phyloP scores from a whole-genome alignment of 2,113 vertebrate species.

The Gasterosteus nipponicus region DNA sequence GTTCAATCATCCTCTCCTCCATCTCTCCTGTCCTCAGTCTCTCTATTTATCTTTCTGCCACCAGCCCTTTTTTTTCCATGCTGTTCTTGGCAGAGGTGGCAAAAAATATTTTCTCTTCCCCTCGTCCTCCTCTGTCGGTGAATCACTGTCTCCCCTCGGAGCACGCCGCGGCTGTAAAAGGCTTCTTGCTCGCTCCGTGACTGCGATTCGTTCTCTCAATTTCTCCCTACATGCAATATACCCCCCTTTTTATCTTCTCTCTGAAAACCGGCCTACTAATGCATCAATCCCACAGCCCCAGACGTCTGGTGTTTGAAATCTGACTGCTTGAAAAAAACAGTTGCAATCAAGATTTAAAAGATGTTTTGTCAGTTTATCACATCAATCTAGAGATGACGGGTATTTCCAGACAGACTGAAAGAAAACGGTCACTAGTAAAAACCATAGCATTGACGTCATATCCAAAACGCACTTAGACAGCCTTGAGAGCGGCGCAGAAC shows the following conservation, averaged over 20 bases:
- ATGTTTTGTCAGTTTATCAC: background rate
- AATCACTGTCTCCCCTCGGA: conserved; percentile 50
- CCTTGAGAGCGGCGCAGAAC: conserved; percentile 7
- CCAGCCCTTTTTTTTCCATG: conserved; percentile 57
- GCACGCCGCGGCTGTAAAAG: conserved; percentile 41
- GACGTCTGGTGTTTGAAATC: background rate
- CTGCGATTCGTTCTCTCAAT: background rate
- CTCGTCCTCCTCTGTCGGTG: conserved; percentile 38
- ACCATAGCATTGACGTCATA: background rate
- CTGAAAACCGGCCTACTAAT: background rate
- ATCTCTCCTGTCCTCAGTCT: conserved; percentile 18
- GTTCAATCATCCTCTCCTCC: conserved; percentile 59
- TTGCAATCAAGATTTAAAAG: background rate
- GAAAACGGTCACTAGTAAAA: background rate
- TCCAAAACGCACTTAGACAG: background rate
- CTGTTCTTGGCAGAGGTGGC: conserved; percentile 60
- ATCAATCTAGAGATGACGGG: background rate
- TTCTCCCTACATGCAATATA: background rate
- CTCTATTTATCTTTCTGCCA: conserved; percentile 39
- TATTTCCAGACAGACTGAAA: background rate
- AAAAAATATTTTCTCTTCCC: conserved; percentile 68
- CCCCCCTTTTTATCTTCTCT: conserved; percentile 12
- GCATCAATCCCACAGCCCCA: background rate
- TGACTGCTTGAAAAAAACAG: background rate
- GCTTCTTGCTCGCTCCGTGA: conserved; percentile 32